Percentiles rank a stretch among this genome's conserved stretches.
Evolutionary conservation across 1,140 invertebrate species (phyloP).

Genomic region (Platyscapa corneri): DNA sequence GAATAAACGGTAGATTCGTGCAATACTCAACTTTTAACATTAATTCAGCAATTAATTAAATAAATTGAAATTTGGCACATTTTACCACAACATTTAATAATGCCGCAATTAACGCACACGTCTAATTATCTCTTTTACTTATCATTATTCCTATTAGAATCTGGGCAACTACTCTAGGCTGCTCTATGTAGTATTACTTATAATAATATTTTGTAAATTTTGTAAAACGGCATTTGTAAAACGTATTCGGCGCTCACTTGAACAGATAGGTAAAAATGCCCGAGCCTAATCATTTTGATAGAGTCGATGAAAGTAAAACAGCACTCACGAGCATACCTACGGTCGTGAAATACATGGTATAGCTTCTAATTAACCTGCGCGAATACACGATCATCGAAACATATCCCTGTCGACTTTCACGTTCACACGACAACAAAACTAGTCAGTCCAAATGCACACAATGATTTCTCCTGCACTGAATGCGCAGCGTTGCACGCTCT

Average conservation of each 20-base stretch:
- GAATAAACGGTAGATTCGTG: background rate
- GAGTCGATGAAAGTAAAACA: background rate
- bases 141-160: background rate
- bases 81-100: too few species aligned
- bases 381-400: background rate
- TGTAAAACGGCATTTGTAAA: too few species aligned
- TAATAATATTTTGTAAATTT: too few species aligned
- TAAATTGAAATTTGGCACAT: background rate
- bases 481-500: background rate
- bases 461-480: constrained; percentile 12
- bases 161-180: too few species aligned
- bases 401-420: constrained; percentile 26
- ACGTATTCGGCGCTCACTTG: too few species aligned
- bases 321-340: background rate
- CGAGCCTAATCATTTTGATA: background rate
- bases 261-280: background rate
- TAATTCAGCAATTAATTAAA: background rate
- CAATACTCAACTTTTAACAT: background rate
- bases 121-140: background rate
- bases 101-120: background rate
- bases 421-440: constrained; percentile 28
- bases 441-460: background rate
- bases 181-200: too few species aligned
- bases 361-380: background rate
- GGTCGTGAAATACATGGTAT: background rate